These are phyloP conservation scores for Nibea albiflora DNA, from an alignment of 2,113 vertebrate genomes.

Conservation along the genomic window DNA sequence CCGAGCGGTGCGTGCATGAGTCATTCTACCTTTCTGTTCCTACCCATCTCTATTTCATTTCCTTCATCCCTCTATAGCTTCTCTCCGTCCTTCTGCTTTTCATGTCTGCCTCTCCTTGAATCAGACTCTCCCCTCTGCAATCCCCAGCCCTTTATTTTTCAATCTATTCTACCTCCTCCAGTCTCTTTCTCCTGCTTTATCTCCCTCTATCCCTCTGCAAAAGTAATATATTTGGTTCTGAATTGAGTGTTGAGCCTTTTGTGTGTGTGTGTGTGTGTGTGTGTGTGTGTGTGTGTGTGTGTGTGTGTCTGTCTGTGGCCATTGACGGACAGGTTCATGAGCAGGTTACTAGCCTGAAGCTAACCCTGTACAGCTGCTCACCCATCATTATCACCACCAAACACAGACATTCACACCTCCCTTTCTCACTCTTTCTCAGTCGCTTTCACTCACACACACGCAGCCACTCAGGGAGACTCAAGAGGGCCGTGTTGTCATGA, in stretches of 20 bases:
- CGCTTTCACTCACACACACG: conserved; percentile 3
- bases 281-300: conserved; percentile 24
- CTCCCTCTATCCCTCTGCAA: conserved; percentile 23
- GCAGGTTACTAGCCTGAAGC: conserved; percentile 50
- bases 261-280: conserved; percentile 9
- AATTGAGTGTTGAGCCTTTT: conserved; percentile 11
- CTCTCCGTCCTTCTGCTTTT: not conserved
- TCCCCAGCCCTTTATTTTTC: conserved; percentile 21
- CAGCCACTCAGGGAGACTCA: conserved; percentile 3
- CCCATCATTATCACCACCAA: conserved; percentile 20
- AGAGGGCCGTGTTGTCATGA: not conserved
- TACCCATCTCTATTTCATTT: not conserved
- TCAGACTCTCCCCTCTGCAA: not conserved
- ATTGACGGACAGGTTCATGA: conserved; percentile 37
- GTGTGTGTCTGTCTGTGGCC: conserved; percentile 27
- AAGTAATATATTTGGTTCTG: conserved; percentile 42
- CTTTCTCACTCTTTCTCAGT: not conserved
- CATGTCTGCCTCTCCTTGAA: conserved; percentile 16
- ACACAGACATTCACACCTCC: not conserved
- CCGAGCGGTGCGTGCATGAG: not conserved
- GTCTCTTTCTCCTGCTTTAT: conserved; percentile 33
- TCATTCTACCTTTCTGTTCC: not conserved
- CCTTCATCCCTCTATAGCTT: not conserved
- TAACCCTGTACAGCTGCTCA: conserved; percentile 26
- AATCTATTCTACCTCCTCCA: conserved; percentile 26